A percentile compares a stretch with the other conserved stretches of the same genome.
These are phyloP conservation scores for Neodiprion pinetum DNA, from an alignment of 1,140 invertebrate genomes.

Conservation along the genomic window DNA sequence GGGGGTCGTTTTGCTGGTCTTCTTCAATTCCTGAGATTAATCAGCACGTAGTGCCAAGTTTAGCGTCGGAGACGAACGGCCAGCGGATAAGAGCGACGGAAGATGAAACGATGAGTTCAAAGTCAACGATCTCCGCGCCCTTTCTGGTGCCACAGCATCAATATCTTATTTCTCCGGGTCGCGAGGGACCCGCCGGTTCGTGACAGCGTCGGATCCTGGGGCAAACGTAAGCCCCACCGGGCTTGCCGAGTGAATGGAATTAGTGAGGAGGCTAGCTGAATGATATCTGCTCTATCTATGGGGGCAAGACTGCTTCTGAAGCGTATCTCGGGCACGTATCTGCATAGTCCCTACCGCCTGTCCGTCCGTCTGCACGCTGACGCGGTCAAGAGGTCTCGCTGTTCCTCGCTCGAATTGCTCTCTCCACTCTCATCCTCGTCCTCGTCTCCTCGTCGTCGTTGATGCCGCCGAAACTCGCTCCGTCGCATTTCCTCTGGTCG, in stretches of 20 bases:
- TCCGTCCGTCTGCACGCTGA: not conserved
- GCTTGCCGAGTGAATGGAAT: slow-evolving; percentile 60
- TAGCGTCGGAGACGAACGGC: too few relatives aligned
- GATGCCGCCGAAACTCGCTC: too few relatives aligned
- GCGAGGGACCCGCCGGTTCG: slow-evolving; percentile 15
- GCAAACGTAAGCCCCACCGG: slow-evolving; percentile 29
- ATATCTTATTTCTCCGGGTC: slow-evolving; percentile 1
- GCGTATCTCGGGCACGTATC: slow-evolving; percentile 58
- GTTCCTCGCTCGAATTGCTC: not conserved
- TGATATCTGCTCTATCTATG: slow-evolving; percentile 62
- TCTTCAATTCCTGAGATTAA: too few relatives aligned
- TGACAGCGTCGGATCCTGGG: slow-evolving; percentile 23
- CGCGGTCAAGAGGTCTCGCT: slow-evolving; percentile 1
- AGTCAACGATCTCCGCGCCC: not conserved
- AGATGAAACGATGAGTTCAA: not conserved
- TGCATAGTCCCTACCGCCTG: slow-evolving; percentile 50
- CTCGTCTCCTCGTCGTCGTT: too few relatives aligned
- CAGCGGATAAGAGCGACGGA: not conserved
- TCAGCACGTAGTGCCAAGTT: too few relatives aligned
- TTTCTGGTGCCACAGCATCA: not conserved
- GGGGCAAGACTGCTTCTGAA: slow-evolving; percentile 56
- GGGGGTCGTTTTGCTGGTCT: too few relatives aligned
- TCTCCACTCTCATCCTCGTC: not conserved
- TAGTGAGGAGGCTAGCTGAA: slow-evolving; percentile 62
- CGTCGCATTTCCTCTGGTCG: not conserved